Conservation (phyloP, 2,113 vertebrate species). For the Catharus fuscescens region DNA sequence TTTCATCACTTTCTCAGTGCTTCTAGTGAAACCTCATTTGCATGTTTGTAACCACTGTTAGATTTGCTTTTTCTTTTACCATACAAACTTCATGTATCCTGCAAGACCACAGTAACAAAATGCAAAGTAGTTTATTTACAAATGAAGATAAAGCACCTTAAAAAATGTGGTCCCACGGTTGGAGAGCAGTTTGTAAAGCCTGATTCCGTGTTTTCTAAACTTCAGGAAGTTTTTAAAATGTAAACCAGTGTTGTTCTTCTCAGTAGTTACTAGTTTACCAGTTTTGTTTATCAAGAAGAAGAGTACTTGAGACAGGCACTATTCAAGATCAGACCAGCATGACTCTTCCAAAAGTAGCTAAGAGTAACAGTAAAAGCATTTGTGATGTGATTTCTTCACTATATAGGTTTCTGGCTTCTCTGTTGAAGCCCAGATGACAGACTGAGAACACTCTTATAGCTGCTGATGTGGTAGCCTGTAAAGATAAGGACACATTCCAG, state of each 20-base stretch:
- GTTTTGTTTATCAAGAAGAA: background rate
- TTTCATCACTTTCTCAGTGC: background rate
- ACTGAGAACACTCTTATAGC: background rate
- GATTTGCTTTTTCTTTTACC: background rate
- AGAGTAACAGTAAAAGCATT: constrained; percentile 24
- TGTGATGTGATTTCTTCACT: constrained; percentile 45
- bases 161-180: background rate
- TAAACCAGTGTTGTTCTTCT: background rate
- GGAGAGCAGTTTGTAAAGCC: background rate
- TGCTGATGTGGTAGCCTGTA: constrained; percentile 42
- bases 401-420: background rate
- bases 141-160: background rate
- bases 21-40: background rate
- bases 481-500: background rate
- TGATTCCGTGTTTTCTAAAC: background rate
- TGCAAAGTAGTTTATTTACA: background rate
- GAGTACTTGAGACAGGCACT: background rate
- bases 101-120: background rate
- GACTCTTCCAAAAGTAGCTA: constrained; percentile 20
- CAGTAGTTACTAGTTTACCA: background rate
- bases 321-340: background rate
- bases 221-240: background rate
- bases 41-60: background rate
- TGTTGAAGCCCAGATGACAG: background rate
- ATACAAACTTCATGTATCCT: background rate